phyloP scores from a whole-genome alignment of 2,797 vertebrate genomes.

The Fringilla coelebs region DNA sequence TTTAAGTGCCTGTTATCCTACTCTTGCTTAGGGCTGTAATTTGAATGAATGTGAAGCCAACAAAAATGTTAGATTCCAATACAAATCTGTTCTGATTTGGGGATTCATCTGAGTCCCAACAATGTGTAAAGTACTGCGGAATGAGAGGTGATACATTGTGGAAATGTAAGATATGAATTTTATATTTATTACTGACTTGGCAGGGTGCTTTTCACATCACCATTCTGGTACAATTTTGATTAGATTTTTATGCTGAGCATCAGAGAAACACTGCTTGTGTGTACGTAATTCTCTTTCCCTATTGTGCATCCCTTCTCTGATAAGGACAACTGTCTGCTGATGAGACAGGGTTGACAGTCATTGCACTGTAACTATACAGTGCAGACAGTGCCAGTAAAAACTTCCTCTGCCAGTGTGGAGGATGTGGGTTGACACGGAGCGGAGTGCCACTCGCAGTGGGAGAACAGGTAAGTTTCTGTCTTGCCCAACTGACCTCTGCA shows the following conservation, averaged over 20 bases:
- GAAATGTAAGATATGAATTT: constrained; percentile 56
- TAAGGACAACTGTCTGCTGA: constrained; percentile 28
- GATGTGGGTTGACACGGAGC: not conserved
- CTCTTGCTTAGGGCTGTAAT: constrained; percentile 24
- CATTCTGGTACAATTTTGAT: constrained; percentile 65
- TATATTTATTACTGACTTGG: constrained; percentile 68
- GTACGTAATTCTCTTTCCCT: constrained; percentile 36
- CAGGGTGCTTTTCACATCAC: constrained; percentile 63
- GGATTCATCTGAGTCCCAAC: constrained; percentile 48
- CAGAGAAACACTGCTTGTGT: constrained; percentile 31
- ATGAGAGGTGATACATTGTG: constrained; percentile 59
- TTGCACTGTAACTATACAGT: not conserved
- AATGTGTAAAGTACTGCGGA: constrained; percentile 19
- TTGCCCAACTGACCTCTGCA: not conserved
- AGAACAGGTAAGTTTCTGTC: not conserved
- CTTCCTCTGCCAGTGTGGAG: not conserved
- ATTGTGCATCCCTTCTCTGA: constrained; percentile 19
- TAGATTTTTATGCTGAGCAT: constrained; percentile 69
- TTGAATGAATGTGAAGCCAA: constrained; percentile 49
- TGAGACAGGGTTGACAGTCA: constrained; percentile 36
- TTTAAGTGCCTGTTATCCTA: constrained; percentile 47
- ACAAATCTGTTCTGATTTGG: constrained; percentile 63
- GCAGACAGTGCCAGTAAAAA: constrained; percentile 28
- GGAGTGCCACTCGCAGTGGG: not conserved
- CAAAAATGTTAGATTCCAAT: constrained; percentile 52